A percentile compares a stretch with the other conserved stretches of the same genome.
Conservation (phyloP, 2,888 invertebrate species). For the Platycheirus albimanus region DNA sequence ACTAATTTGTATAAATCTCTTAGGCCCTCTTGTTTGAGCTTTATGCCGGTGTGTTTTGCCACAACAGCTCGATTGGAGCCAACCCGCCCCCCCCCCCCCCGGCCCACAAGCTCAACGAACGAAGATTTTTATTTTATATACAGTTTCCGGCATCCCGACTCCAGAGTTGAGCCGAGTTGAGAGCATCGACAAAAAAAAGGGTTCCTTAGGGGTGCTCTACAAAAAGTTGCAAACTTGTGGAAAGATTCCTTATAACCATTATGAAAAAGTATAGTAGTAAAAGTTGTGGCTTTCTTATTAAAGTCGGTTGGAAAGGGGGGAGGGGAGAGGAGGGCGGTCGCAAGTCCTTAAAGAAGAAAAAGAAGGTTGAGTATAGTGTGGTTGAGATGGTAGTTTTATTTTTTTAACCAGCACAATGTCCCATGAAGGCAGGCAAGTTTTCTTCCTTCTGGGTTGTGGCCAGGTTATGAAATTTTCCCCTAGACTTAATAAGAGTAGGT, state of each 20-base stretch:
- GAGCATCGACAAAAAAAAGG: conserved; percentile 22
- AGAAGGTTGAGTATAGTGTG: neutral
- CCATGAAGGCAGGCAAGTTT: neutral
- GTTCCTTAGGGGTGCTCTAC: conserved; percentile 1
- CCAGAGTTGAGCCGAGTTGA: conserved; percentile 18
- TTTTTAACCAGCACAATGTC: neutral
- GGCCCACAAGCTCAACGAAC: neutral
- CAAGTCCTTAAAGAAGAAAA: no score
- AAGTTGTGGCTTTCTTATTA: conserved; percentile 52
- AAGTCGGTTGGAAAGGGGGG: no score
- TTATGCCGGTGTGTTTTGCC: conserved; percentile 2
- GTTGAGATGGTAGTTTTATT: neutral
- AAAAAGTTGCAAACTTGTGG: conserved; percentile 41
- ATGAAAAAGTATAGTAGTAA: conserved; percentile 7
- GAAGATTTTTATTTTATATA: conserved; percentile 44
- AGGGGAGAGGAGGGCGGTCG: no score
- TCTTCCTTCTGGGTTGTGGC: conserved; percentile 24
- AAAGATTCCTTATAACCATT: conserved; percentile 27
- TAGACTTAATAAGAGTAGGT: conserved; percentile 34
- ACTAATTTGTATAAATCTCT: conserved; percentile 65
- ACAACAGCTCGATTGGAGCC: conserved; percentile 27
- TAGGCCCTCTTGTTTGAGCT: conserved; percentile 27
- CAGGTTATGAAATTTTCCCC: conserved; percentile 50
- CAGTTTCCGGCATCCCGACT: conserved; percentile 51
- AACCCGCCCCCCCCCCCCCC: no score